These are phyloP conservation scores for Cyprinodon variegatus DNA, from an alignment of 2,113 vertebrate species.

Conservation along the genomic window DNA sequence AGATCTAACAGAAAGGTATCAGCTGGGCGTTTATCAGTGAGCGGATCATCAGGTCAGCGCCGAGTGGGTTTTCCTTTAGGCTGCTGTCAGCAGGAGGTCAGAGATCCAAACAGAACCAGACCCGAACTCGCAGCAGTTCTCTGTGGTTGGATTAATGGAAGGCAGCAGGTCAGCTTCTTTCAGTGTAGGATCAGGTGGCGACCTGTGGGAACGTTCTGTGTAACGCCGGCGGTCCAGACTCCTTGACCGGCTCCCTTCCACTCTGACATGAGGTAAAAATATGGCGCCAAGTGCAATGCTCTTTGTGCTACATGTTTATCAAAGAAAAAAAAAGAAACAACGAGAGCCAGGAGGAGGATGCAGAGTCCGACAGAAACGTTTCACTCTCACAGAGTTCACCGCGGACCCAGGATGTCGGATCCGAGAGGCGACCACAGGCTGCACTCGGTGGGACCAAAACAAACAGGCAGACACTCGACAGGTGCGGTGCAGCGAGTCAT, in stretches of 20 bases:
- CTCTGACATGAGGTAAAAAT: slow-evolving; percentile 94
- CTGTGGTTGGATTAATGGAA: neutral
- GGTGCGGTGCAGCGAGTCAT: too few relatives aligned
- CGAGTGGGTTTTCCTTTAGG: slow-evolving; percentile 11
- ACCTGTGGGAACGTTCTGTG: slow-evolving; percentile 8
- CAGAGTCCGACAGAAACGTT: neutral
- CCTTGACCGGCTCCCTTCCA: slow-evolving; percentile 70
- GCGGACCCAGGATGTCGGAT: neutral
- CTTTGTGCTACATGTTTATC: slow-evolving; percentile 86
- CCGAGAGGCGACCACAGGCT: neutral
- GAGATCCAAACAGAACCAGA: neutral
- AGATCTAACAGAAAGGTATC: neutral
- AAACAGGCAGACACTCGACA: neutral
- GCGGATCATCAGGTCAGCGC: neutral
- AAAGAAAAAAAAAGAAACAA: neutral
- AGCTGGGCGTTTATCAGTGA: neutral
- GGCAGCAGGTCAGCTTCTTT: slow-evolving; percentile 25
- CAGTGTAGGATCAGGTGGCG: slow-evolving; percentile 62
- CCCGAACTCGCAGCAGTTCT: neutral
- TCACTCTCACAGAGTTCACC: neutral
- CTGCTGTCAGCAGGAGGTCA: neutral
- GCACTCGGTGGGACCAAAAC: slow-evolving; percentile 55
- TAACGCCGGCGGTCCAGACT: neutral
- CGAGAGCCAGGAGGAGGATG: neutral
- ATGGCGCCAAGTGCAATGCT: slow-evolving; percentile 93